Evolutionary conservation across 2,888 invertebrate genomes (phyloP), one percentile per base, ranked within the genome.

Genomic region (Scaptomyza parva): DNA sequence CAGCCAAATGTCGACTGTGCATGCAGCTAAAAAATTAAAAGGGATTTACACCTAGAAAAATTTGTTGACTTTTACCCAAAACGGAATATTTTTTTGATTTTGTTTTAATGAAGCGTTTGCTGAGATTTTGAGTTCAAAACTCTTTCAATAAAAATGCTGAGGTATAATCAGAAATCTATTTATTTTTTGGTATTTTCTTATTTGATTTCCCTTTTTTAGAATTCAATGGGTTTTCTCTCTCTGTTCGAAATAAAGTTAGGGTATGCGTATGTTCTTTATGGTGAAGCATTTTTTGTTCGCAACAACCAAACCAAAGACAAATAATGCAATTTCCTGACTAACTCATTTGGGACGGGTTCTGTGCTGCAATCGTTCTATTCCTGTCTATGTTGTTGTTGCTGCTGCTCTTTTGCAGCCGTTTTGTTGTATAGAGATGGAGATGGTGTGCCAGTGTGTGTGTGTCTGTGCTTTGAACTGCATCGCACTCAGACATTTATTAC

Each of bases 291-390:
- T 85, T 85, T 78, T 71, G 72, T 72, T 69, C 70, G 72, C 76
- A 86, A 77, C 76, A 70, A 77, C n/a, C n/a, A 68, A 68, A 66
- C 75, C 72, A 79, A 80, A 85, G 86, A 87, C 88, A 79, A 88
- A 88, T 86, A 85, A 87, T 86, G 88, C 78, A 87, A 82, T 85
- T 78, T 86, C 78, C 88, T 67, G 80, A 70, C 75, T 77, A 85
- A 88, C 87, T 88, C 86, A 80, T 88, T 88, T 87, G 78, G 79
- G 76, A 67, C 51, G 69, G 48, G 72, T 68, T 51, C 69, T 57
- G 43, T 63, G 59, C 47, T 57, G 57, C 58, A 60, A 52, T 54
- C 28, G 53, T 41, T 30, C 12, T 2, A 12, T 12, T 12, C 0
- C 12, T 30, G n/a, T n/a, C n/a, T n/a, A n/a, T n/a, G 11, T 28